phyloP scores from a whole-genome alignment of 1,140 invertebrate genomes.

The Drosophila repletoides region DNA sequence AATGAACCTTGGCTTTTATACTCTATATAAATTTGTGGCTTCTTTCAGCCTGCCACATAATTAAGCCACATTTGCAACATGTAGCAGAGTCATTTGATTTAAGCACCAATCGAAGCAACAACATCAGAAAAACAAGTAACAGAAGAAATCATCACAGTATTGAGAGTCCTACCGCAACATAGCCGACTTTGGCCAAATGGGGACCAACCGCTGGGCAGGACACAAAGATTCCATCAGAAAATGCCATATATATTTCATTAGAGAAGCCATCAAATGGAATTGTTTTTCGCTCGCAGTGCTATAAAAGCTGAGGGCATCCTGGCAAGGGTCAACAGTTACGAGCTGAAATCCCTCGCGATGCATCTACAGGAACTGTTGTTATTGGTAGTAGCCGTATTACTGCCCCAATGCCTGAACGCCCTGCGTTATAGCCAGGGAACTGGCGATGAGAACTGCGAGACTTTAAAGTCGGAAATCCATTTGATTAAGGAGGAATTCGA shows the following conservation, averaged over 20 bases:
- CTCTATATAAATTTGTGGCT: background rate
- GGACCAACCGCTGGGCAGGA: conserved; percentile 52
- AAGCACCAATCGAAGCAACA: conserved; percentile 59
- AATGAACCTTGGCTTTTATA: background rate
- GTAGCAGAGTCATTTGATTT: conserved; percentile 60
- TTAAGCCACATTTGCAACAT: conserved; percentile 15
- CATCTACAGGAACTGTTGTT: conserved; percentile 63
- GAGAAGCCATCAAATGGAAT: conserved; percentile 49
- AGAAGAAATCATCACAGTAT: conserved; percentile 4
- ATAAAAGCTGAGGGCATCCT: conserved; percentile 42
- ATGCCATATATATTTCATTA: conserved; percentile 62
- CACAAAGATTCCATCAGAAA: conserved; percentile 64
- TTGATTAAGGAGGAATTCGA: conserved; percentile 94
- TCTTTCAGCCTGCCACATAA: background rate
- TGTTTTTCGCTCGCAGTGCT: conserved; percentile 6
- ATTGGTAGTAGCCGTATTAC: conserved; percentile 47
- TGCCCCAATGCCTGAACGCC: conserved; percentile 58
- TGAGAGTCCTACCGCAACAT: conserved; percentile 58
- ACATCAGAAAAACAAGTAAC: too few relatives aligned
- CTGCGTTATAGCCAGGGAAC: conserved; percentile 75
- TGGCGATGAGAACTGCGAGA: conserved; percentile 88
- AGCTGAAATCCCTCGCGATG: conserved; percentile 40
- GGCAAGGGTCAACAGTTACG: conserved; percentile 31
- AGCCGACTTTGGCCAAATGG: conserved; percentile 22
- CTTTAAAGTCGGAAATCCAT: conserved; percentile 90